Conservation (phyloP, 2,797 vertebrate species). For the Calcarius lapponicus region DNA sequence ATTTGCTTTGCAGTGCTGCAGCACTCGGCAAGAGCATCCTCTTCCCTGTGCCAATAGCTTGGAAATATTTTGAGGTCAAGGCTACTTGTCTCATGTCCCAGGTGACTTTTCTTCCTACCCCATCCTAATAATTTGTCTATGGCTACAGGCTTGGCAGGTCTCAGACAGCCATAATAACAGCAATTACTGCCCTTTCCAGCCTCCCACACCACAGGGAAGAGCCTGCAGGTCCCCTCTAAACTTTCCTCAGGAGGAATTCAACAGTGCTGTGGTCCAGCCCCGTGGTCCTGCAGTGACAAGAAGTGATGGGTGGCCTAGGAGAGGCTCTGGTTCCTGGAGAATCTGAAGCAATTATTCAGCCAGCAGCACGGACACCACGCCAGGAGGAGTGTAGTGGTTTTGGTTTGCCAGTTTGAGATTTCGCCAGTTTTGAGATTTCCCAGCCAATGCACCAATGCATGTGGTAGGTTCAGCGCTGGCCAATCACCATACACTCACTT, state of each 20-base stretch:
- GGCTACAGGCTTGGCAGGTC: not conserved
- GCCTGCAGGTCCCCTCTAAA: not conserved
- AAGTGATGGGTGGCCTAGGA: not conserved
- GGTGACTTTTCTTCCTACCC: not conserved
- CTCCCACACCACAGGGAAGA: not conserved
- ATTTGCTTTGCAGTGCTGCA: not conserved
- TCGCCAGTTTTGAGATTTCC: not conserved
- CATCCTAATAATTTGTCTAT: not conserved
- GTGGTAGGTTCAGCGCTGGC: not conserved
- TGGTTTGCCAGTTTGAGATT: not conserved
- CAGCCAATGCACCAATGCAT: not conserved
- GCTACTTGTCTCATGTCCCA: not conserved
- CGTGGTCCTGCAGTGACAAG: not conserved
- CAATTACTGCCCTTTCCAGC: not conserved
- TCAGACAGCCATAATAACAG: not conserved
- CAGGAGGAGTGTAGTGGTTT: not conserved
- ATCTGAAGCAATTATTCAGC: not conserved
- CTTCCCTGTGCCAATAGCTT: not conserved
- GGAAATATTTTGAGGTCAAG: not conserved
- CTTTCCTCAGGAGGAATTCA: not conserved
- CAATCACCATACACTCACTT: not conserved
- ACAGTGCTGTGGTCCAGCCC: not conserved
- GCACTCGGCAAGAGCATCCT: not conserved
- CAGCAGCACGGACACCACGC: accelerated
- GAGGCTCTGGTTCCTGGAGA: not conserved